phyloP scores from a whole-genome alignment of 2,888 invertebrate species.

The Esperia sulphurella region DNA sequence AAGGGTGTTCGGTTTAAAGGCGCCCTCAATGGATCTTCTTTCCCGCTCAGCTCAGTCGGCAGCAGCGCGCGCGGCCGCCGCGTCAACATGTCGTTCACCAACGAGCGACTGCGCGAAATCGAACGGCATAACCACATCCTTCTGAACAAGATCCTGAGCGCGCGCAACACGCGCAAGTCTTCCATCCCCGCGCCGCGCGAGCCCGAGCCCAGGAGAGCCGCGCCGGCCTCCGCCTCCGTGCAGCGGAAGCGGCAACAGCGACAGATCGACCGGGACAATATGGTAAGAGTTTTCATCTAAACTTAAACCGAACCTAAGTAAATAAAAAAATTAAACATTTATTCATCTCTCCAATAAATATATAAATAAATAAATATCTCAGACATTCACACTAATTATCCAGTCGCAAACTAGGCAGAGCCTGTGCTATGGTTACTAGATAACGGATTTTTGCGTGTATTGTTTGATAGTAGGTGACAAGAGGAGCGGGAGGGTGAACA shows the following conservation, averaged over 20 bases:
- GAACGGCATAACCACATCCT: constrained; percentile 81
- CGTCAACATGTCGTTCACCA: constrained; percentile 77
- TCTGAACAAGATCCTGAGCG: constrained; percentile 76
- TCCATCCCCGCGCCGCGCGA: constrained; percentile 45
- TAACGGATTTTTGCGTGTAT: too few species aligned
- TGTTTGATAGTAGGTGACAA: too few species aligned
- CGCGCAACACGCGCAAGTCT: constrained; percentile 52
- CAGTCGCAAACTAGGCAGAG: too few species aligned
- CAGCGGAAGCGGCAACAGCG: constrained; percentile 74
- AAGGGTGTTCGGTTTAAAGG: too few species aligned
- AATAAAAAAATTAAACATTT: too few species aligned
- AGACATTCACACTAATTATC: too few species aligned
- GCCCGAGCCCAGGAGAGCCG: constrained; percentile 22
- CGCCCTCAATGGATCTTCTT: neutral
- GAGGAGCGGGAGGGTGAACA: too few species aligned
- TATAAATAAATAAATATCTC: too few species aligned
- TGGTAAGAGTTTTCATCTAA: too few species aligned
- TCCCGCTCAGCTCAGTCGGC: constrained; percentile 44
- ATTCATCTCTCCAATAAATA: too few species aligned
- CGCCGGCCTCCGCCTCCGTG: constrained; percentile 59
- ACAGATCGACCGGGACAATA: constrained; percentile 79
- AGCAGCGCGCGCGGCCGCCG: constrained; percentile 47
- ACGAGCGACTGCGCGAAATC: constrained; percentile 80
- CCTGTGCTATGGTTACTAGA: too few species aligned
- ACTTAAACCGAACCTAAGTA: too few species aligned